Base-by-base conservation (phyloP, 2,888 invertebrate genomes). In the Drosophila silvestris region DNA sequence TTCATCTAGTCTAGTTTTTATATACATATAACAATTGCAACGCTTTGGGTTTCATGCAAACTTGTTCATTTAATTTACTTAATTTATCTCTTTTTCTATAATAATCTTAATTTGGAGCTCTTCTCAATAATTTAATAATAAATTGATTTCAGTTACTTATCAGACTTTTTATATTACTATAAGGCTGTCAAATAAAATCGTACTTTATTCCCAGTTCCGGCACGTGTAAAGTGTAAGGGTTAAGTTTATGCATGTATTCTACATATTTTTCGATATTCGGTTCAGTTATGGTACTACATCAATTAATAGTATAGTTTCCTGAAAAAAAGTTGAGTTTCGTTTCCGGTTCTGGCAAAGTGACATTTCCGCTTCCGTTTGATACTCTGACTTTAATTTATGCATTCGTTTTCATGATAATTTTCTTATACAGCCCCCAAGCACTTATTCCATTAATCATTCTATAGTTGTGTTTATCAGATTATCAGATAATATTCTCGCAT, bases 11-110 rank as follows among this genome's bases (percentile, higher is more conserved):
- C 26, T 6, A 26, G 16, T 53, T 58, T 59, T 41, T 39, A 9
- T 19, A n/a, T n/a, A 19, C n/a, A 22, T 35, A 54, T 47, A 74
- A 62, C 58, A 56, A 62, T 51, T 41, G 19, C 61, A 62, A 30
- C 32, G 33, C 57, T 22, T 53, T 63, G 35, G 10, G 22, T 35
- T 35, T 10, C 10, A 16, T 26, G 26, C 47, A 51, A 51, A 51
- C 16, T 19, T 47, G 14, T 22, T 47, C 1, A 7, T 22, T 22
- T 14, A 0, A 7, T 14, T 22, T 22, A 16, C 26, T 47, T 16
- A 1, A 1, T 22, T 14, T 22, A 14, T 22, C 10, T 14, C 3
- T 6, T 22, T 0, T 47, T 14, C 4, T 16, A 22, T 22, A 9
- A 7, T 14, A 22, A 47, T 14, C 0, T 0, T 7, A 7, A 22